Evolutionary conservation across 2,113 vertebrate species (phyloP), one percentile per base, ranked within the genome.

Genomic region (Eptatretus burgeri): DNA sequence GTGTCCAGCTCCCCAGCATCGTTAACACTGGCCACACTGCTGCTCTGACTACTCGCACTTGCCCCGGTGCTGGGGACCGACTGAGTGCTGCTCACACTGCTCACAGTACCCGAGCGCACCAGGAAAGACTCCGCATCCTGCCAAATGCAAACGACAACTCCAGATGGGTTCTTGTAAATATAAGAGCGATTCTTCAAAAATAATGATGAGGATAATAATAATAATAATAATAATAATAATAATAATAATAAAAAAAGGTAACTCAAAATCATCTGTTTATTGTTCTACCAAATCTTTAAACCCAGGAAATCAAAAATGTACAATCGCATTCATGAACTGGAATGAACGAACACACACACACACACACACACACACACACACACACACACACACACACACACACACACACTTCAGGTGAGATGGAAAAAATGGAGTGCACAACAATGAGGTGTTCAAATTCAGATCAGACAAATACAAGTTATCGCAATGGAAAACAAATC

Each of bases 21-120:
- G 71, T 81, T 80, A 72, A 98, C 78, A 76, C 91, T 98, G 76
- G 91, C 95, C 74, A 98, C 87, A 68, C 89, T 95, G 76, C 89
- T 93, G 76, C 89, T 94, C 79, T 98, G 89, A 72, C 87, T 95
- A 74, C 91, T 94, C 76, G 89, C 91, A 70, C 91, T 98, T 76
- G 93, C 95, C 67, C 88, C 95, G 87, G 95, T 94, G 71, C 89
- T 98, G 68, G 91, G 91, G 72, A 94, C 95, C 72, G 91, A 98
- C 69, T 98, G 91, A 76, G 85, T 95, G 73, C 91, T 98, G 68
- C 87, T 88, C n/a, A 94, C 85, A 63, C 91, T 98, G 71, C 91
- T 98, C 70, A 98, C 91, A 11, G 91, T 98, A 70, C 87, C 91
- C 1, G 86, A 88, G 70, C 82, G 76, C 67, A 85, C 78, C 62